Conservation (phyloP, 2,113 vertebrate species). For the Nothocercus julius region DNA sequence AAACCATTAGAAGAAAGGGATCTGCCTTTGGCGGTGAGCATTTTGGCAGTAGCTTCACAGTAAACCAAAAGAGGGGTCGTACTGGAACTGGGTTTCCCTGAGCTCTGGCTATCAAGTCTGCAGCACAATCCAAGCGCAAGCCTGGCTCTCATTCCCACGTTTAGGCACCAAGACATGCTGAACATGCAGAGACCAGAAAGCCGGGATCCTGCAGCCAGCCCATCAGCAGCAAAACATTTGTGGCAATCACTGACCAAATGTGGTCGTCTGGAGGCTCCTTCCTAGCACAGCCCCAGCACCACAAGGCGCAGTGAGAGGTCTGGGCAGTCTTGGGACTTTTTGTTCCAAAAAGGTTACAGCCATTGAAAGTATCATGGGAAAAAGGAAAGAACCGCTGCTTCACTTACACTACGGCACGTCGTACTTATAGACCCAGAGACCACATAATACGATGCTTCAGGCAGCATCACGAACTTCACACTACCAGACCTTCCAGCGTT, state of each 20-base stretch:
- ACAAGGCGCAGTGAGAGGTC: neutral
- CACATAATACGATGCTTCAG: neutral
- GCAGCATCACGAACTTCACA: neutral
- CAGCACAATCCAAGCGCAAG: neutral
- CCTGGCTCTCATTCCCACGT: neutral
- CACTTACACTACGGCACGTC: neutral
- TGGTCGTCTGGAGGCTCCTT: neutral
- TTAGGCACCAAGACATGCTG: neutral
- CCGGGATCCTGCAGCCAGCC: neutral
- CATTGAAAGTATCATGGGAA: neutral
- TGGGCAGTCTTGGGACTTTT: neutral
- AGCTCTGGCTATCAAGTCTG: neutral
- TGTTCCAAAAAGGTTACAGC: neutral
- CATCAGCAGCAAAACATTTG: accelerated
- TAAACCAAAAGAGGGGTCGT: neutral
- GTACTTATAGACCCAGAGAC: neutral
- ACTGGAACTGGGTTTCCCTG: neutral
- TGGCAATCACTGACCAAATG: accelerated
- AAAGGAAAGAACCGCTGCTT: neutral
- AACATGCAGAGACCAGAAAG: neutral
- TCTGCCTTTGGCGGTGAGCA: neutral
- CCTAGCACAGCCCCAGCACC: neutral
- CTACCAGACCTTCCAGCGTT: neutral
- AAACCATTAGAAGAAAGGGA: neutral
- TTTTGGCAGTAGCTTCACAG: neutral